Evolutionary conservation across 2,113 vertebrate species (phyloP), one percentile per base, ranked within the genome.

Genomic region (Balaeniceps rex): DNA sequence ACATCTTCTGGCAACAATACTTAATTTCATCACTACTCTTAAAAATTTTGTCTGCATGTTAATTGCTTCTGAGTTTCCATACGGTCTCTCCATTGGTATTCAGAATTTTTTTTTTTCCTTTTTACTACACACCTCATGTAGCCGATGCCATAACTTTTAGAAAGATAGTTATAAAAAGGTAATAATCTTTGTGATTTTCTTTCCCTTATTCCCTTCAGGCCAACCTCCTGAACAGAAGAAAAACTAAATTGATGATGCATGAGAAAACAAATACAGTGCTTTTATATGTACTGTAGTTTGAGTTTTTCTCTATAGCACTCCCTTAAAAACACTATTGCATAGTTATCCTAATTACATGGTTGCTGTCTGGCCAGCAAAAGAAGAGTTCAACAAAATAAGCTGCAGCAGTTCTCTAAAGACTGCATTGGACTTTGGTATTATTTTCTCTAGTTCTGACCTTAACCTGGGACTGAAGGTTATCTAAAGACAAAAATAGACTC

Each of bases 11-110:
- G 95, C 94, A 96, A 91, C 78, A 97, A 90, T 94, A 93, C 75
- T 96, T 97, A 96, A 94, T 97, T 97, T 97, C 95, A 97, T 96
- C 96, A 95, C 96, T 97, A 94, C 95, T 96, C 95, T 97, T 97
- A 97, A 96, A 96, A 97, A 55, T 94, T 96, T 97, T 93, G 90
- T 93, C 91, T 91, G 68, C 46, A 26, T 94, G 94, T 91, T 96
- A 95, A 97, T 97, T 96, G 94, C 89, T 96, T 94, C 78, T 88
- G 78, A 91, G 71, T 85, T 95, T 91, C 94, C 87, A 95, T 96
- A 96, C 89, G 19, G 93, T 96, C 29, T 93, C 66, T 83, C 78
- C 71, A 90, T 77, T 95, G 71, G 75, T 93, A 77, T 83, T 80
- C 74, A 94, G 82, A 44, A 57, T 22, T 71, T 77, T 40, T 79